Evolutionary conservation across 2,113 vertebrate species (phyloP), one percentile per base, ranked within the genome.

Genomic region (Crotalus horridus): DNA sequence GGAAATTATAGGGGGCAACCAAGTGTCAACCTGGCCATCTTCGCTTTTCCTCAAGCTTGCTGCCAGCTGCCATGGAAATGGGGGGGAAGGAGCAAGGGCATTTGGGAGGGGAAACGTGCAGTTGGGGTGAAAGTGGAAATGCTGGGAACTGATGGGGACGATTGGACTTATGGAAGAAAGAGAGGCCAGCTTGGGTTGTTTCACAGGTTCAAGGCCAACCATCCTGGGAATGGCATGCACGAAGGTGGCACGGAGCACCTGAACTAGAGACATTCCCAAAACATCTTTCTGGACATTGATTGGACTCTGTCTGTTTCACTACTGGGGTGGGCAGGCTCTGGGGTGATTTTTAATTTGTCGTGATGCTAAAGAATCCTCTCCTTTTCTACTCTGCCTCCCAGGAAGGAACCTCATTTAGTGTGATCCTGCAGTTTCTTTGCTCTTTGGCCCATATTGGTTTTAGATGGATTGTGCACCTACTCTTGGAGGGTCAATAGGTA

Each of bases 221-320:
- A 3, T 29, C 26, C 26, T 64, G 59, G 26, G 59, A 29, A 64
- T 64, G 61, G 26, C 26, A 64, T 64, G 59, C 29, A 64, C 3
- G 12, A 29, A 64, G 26, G 10, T 11, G 24, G 3, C 1, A 48
- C 0, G 1, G 11, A 64, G 61, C 5, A n/a, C 0, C 0, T n/a
- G 29, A 0, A 46, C 43, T 46, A 46, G 43, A 46, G 3, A 46
- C 43, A 3, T 46, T 46, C 43, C 43, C 43, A 46, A 46, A 64
- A 64, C 61, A n/a, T 64, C 61, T n/a, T 64, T 64, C 61, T 64
- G 4, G 11, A 64, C 26, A n/a, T 64, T n/a, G 26, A n/a, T n/a
- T 64, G 61, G 61, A 64, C 26, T 64, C 61, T n/a, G 11, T 64
- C 26, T 64, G 61, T 64, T 64, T 64, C 10, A n/a, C 61, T 64